A percentile compares a stretch with the other conserved stretches of the same genome.
These are phyloP conservation scores for Triplophysa tibetana DNA, from an alignment of 2,113 vertebrate genomes.

Conservation along the genomic window DNA sequence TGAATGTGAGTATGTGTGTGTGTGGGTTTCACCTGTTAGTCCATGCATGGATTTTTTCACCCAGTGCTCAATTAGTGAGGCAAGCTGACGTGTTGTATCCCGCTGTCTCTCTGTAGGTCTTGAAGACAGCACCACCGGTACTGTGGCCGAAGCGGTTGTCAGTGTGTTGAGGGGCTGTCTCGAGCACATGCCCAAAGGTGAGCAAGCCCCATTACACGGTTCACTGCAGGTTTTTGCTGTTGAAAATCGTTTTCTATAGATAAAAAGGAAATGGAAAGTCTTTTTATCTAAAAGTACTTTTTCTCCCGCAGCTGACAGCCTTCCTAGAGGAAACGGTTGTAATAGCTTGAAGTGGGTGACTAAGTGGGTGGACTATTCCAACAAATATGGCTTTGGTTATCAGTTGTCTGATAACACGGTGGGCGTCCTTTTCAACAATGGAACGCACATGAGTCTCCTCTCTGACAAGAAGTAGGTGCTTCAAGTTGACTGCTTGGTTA, in stretches of 20 bases:
- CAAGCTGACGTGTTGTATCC: constrained; percentile 16
- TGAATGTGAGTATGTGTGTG: constrained; percentile 83
- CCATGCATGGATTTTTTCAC: constrained; percentile 17
- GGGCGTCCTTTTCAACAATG: constrained; percentile 97
- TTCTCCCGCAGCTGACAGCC: constrained; percentile 73
- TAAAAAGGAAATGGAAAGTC: not conserved
- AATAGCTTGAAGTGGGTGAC: constrained; percentile 94
- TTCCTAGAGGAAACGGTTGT: constrained; percentile 82
- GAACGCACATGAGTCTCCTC: constrained; percentile 95
- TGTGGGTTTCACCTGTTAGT: constrained; percentile 34
- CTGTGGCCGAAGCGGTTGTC: constrained; percentile 88
- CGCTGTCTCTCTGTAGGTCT: constrained; percentile 78
- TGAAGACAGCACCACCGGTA: constrained; percentile 92
- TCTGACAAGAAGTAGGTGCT: constrained; percentile 90
- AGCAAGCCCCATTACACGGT: not conserved
- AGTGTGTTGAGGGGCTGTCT: constrained; percentile 89
- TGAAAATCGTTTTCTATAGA: not conserved
- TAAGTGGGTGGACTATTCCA: constrained; percentile 99
- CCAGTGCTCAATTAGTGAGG: constrained; percentile 27
- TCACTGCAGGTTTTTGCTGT: not conserved
- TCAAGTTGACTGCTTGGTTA: constrained; percentile 43
- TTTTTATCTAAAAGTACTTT: constrained; percentile 32
- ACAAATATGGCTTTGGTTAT: constrained; percentile 98
- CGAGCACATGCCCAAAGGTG: constrained; percentile 90
- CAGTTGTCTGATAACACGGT: constrained; percentile 97